Conservation (phyloP, 2,888 invertebrate genomes). For the Alloplasta piceator region DNA sequence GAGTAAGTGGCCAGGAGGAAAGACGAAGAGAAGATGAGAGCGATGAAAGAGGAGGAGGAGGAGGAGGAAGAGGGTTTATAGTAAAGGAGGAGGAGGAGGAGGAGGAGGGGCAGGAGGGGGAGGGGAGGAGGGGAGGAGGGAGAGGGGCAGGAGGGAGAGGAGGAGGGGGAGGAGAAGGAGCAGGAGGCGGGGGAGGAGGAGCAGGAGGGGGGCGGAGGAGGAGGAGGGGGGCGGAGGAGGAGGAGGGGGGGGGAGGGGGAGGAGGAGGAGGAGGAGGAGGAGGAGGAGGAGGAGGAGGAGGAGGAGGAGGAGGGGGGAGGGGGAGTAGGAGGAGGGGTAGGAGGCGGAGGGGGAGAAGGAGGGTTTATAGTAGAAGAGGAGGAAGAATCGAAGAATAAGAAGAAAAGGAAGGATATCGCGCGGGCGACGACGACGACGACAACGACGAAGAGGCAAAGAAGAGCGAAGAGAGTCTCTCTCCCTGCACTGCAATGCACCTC, state of each 20-base stretch:
- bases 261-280: slow-evolving; percentile 69
- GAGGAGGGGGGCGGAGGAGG: slow-evolving; percentile 57
- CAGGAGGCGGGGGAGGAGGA: slow-evolving; percentile 55
- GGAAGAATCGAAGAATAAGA: slow-evolving; percentile 55
- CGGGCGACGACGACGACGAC: slow-evolving; percentile 54
- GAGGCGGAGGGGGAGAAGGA: slow-evolving; percentile 55
- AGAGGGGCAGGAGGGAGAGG: slow-evolving; percentile 46
- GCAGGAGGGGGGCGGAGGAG: slow-evolving; percentile 62
- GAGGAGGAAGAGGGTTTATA: slow-evolving; percentile 50
- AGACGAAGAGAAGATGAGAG: slow-evolving; percentile 5
- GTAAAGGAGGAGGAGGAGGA: slow-evolving; percentile 55
- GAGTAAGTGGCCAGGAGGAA: slow-evolving; percentile 53
- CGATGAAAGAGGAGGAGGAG: slow-evolving; percentile 67
- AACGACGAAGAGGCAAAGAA: slow-evolving; percentile 35
- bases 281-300: slow-evolving; percentile 37
- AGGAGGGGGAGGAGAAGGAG: slow-evolving; percentile 44
- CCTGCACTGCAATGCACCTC: slow-evolving; percentile 53
- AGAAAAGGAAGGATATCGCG: slow-evolving; percentile 54
- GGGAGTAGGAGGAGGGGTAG: slow-evolving; percentile 62
- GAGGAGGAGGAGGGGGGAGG: neutral
- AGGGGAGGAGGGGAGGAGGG: slow-evolving; percentile 53
- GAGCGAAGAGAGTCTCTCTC: slow-evolving; percentile 35
- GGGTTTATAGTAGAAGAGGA: slow-evolving; percentile 49
- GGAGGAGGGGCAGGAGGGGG: slow-evolving; percentile 39
- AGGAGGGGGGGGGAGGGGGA: neutral